Conservation (phyloP, 2,113 vertebrate genomes). For the Malurus alboscapulatus region DNA sequence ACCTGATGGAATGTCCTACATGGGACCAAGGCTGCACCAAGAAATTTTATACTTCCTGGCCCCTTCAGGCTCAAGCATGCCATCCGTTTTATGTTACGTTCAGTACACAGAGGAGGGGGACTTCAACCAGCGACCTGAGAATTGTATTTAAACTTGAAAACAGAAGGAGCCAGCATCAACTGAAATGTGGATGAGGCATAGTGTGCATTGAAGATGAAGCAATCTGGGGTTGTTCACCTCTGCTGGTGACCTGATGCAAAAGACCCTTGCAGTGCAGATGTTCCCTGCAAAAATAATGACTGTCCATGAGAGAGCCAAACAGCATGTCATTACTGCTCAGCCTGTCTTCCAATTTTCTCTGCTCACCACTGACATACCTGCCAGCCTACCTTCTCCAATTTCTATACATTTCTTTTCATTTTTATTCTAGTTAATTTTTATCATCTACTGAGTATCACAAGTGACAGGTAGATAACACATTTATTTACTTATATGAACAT, state of each 20-base stretch:
- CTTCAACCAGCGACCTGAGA: neutral
- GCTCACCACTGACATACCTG: neutral
- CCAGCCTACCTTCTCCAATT: neutral
- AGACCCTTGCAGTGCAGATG: neutral
- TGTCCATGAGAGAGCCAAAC: neutral
- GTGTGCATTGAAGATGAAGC: neutral
- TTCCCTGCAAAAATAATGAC: conserved; percentile 21
- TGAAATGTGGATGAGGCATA: neutral
- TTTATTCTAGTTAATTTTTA: neutral
- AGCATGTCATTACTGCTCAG: neutral
- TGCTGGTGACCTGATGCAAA: neutral
- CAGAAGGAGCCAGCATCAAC: neutral
- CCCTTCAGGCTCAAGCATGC: neutral
- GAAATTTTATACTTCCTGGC: neutral
- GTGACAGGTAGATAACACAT: neutral
- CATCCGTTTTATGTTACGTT: neutral
- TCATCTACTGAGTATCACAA: neutral
- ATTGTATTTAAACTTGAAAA: neutral
- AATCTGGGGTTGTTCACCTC: neutral
- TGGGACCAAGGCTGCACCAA: neutral
- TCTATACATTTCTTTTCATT: neutral
- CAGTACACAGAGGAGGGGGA: neutral
- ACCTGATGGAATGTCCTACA: fast-evolving
- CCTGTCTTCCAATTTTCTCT: conserved; percentile 13
- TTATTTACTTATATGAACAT: neutral